Conservation (phyloP, 2,113 vertebrate species). For the Ploceus nigricollis region DNA sequence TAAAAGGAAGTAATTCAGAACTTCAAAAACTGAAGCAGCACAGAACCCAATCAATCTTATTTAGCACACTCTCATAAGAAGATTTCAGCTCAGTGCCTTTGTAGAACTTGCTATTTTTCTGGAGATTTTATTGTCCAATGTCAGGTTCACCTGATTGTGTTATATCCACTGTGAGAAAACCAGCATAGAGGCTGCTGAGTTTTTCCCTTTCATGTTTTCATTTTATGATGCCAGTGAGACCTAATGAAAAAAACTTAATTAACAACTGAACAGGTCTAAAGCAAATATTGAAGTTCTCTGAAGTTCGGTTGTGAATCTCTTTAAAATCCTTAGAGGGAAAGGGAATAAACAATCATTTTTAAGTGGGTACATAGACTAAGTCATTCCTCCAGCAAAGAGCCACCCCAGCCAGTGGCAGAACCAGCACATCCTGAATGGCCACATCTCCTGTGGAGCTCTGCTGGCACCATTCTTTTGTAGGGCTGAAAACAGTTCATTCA, state of each 20-base stretch:
- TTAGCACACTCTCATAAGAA: background rate
- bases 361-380: background rate
- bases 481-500: background rate
- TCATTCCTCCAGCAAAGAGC: background rate
- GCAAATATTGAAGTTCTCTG: background rate
- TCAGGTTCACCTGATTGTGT: background rate
- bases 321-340: background rate
- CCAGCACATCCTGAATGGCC: background rate
- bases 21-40: background rate
- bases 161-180: background rate
- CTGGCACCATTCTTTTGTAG: background rate
- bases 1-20: background rate
- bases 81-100: background rate
- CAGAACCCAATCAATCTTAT: background rate
- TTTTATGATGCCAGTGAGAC: constrained; percentile 17
- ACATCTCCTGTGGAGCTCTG: background rate
- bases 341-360: background rate
- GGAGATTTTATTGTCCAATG: background rate
- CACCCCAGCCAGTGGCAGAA: background rate
- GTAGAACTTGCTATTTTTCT: background rate
- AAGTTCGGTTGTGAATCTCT: background rate
- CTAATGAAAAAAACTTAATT: background rate
- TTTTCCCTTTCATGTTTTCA: background rate
- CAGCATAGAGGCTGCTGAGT: background rate
- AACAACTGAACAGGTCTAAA: background rate